Evolutionary conservation across 2,113 vertebrate species (phyloP), one percentile per base, ranked within the genome.

Genomic region (Chionodraco myersi): DNA sequence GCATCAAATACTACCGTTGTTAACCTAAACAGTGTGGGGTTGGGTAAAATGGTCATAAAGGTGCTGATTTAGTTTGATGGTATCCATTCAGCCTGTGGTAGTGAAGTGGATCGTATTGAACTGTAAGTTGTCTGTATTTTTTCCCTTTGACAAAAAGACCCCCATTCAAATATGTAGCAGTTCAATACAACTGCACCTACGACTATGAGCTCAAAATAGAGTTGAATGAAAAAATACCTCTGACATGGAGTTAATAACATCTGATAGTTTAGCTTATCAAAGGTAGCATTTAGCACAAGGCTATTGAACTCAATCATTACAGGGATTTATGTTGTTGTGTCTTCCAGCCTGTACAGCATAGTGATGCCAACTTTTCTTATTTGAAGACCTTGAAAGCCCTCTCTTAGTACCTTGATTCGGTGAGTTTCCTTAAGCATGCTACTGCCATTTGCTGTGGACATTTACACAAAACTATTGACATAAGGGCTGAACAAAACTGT

Each of bases 281-380:
- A 64, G 11, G 4, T 45, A 41, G 15, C 44, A 36, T 70, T 60
- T 15, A 69, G 59, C 13, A 72, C 26, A 60, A 44, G n/a, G 5
- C 14, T 58, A 48, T 65, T 79, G 56, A 53, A 70, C 30, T 75
- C 23, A 36, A 63, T 8, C 51, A 14, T 70, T n/a, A 57, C 15
- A 65, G 52, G 30, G 23, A 49, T 57, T 80, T 4, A 15, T 58
- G 41, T 68, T 75, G 23, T 56, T 47, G 41, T 21, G 15, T 72
- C n/a, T 10, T 44, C 36, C 16, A 3, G 5, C 47, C 21, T 71
- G 45, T 59, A 72, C 16, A 63, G 45, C 36, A 48, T 16, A 15
- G 45, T 36, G 13, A 23, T 59, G 36, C n/a, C 58, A 47, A 23
- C 62, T 23, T 58, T 63, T 12, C 12, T 54, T 60, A 61, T 26